These are phyloP conservation scores for Microplitis manilae DNA, from an alignment of 2,888 invertebrate genomes.

Conservation along the genomic window DNA sequence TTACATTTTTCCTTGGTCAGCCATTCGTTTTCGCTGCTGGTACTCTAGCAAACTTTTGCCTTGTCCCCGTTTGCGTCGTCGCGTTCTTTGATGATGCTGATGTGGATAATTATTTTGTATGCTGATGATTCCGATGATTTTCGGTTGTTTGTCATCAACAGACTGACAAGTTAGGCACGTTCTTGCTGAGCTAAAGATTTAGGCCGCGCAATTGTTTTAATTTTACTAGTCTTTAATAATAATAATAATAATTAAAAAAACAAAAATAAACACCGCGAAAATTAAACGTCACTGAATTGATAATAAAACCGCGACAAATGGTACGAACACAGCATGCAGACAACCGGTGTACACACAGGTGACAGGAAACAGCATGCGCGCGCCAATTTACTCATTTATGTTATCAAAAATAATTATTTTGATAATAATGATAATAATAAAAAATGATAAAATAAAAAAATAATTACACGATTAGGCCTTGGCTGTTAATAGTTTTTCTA, in stretches of 20 bases:
- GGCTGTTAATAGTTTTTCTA: background rate
- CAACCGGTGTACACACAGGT: constrained; percentile 35
- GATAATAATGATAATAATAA: background rate
- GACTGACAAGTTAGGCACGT: constrained; percentile 1
- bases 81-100: constrained; percentile 24
- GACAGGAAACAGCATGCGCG: constrained; percentile 41
- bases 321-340: constrained; percentile 34
- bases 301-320: constrained; percentile 30
- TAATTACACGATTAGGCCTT: background rate
- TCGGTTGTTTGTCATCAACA: background rate
- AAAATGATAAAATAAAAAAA: background rate
- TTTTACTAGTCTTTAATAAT: background rate
- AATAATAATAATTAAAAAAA: constrained; percentile 3
- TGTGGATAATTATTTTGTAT: background rate
- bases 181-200: constrained; percentile 1
- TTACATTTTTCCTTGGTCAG: constrained; percentile 63
- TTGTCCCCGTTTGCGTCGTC: constrained; percentile 21
- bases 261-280: constrained; percentile 29
- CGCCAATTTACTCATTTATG: constrained; percentile 31
- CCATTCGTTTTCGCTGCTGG: constrained; percentile 51
- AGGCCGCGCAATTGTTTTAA: background rate
- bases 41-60: constrained; percentile 14
- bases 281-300: constrained; percentile 31
- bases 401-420: background rate
- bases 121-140: constrained; percentile 5